These are phyloP conservation scores for Zosterops japonicus DNA, from an alignment of 2,113 vertebrate genomes.

Conservation along the genomic window DNA sequence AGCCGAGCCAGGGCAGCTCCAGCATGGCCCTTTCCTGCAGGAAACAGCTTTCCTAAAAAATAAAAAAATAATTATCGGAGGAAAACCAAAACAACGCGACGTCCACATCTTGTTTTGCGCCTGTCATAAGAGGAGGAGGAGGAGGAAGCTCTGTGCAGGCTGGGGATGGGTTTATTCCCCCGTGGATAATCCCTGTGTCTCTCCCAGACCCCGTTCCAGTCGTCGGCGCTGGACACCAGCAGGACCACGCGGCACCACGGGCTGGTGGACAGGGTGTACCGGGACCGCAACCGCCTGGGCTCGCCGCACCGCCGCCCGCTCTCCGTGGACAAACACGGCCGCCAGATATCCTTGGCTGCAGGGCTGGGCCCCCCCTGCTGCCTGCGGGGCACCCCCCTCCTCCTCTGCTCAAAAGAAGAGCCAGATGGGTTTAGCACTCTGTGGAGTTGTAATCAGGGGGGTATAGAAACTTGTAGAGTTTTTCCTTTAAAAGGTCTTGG, in stretches of 20 bases:
- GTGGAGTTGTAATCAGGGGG: too few relatives aligned
- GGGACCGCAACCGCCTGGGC: constrained; percentile 90
- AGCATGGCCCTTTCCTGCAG: neutral
- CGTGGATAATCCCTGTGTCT: neutral
- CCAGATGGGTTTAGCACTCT: too few relatives aligned
- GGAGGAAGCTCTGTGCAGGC: neutral
- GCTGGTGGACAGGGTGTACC: constrained; percentile 94
- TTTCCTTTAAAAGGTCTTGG: too few relatives aligned
- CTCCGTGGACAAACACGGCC: constrained; percentile 93
- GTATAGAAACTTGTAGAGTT: too few relatives aligned
- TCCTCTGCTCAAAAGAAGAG: neutral
- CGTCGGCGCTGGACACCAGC: constrained; percentile 93
- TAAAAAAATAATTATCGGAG: neutral
- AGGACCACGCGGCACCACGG: constrained; percentile 95
- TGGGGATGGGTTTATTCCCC: rapidly evolving
- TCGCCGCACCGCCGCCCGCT: constrained; percentile 93
- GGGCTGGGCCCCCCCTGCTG: neutral
- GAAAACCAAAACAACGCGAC: rapidly evolving
- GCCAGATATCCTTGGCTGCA: constrained; percentile 93
- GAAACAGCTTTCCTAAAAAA: neutral
- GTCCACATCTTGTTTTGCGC: rapidly evolving
- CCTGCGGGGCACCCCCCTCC: neutral
- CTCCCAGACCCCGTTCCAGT: constrained; percentile 85
- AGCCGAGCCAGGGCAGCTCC: neutral
- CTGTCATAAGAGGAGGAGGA: neutral